Evolutionary conservation across 2,888 invertebrate species (phyloP), one percentile per base, ranked within the genome.

Genomic region (Lochmaea capreae): DNA sequence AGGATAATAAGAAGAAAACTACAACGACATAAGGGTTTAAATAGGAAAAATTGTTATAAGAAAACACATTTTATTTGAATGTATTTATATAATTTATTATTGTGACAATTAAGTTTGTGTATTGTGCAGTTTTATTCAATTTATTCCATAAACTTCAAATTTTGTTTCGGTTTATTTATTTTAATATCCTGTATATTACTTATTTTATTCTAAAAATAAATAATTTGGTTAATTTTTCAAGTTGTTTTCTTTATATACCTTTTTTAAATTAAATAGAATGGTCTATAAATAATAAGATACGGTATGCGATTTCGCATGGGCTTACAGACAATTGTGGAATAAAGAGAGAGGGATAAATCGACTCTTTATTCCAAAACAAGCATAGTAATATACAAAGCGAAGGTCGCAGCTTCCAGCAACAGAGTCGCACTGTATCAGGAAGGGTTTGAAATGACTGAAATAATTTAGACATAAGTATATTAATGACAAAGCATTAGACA

Each of bases 31-130:
- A 11, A 63, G 18, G 43, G 43, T 11, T 6, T 63, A 43, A 63
- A 43, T 63, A 43, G 62, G 62, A 43, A 42, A 39, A 42, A 12
- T n/a, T 43, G 16, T 63, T 16, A 11, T 43, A 18, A 46, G 16
- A 66, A 42, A 39, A 26, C 33, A 46, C 61, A 61, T 68, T 68
- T 68, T 61, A 14, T 62, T 69, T 33, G 39, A 54, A 18, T 18
- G 14, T 69, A 69, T 69, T 69, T 69, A 49, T 69, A 43, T 18
- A 33, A 61, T 58, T 58, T 59, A 59, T 6, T 59, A 33, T 59
- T 26, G 33, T 61, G 16, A 33, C 39, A 33, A 39, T 39, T 39
- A 16, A n/a, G n/a, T 61, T 61, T 39, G 9, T 18, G 18, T 54
- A 54, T 54, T 18, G 54, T 54, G 54, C 18, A 18, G 54, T 18